Base-by-base conservation (phyloP, 37 sponge, comb jelly and placozoan genomes). In the Corticium candelabrum region DNA sequence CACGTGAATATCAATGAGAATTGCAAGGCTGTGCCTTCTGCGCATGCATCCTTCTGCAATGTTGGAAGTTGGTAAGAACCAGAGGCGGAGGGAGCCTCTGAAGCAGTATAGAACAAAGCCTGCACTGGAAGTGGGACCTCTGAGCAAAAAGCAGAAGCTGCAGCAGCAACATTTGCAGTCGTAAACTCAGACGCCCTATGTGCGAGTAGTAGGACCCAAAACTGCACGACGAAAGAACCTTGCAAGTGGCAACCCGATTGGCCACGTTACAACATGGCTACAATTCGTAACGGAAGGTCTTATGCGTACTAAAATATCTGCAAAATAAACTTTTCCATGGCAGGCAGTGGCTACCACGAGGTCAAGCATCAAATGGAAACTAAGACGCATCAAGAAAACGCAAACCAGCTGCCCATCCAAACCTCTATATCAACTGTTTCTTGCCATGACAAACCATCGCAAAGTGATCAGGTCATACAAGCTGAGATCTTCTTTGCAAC, bases 191-290 rank as follows among this genome's bases (percentile, higher is more conserved):
- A n/a, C n/a, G n/a, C n/a, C n/a, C n/a, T n/a, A n/a, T n/a, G n/a
- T n/a, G n/a, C n/a, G n/a, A n/a, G n/a, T n/a, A n/a, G n/a, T n/a
- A n/a, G n/a, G n/a, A n/a, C n/a, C n/a, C n/a, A n/a, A n/a, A n/a
- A n/a, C n/a, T n/a, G n/a, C n/a, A n/a, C n/a, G n/a, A n/a, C n/a
- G n/a, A n/a, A n/a, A n/a, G n/a, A n/a, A n/a, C n/a, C n/a, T n/a
- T n/a, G 84, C 68, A 83, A 76, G 40, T 76, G 84, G 84, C 78
- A 77, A 41, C 37, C 78, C 27, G 84, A 83, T 3, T 83, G 84
- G 85, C 37, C 35, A 2, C 35, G 41, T 1, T 78, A 74, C 37
- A 3, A 35, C 33, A 41, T 77, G 67, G n/a, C 37, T 1, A 37
- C n/a, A 37, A 83, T 78, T 35, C 69, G 34, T 43, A 82, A 68